Evolutionary conservation across 2,888 invertebrate genomes (phyloP), one percentile per base, ranked within the genome.

Genomic region (Drosophila helvetica): DNA sequence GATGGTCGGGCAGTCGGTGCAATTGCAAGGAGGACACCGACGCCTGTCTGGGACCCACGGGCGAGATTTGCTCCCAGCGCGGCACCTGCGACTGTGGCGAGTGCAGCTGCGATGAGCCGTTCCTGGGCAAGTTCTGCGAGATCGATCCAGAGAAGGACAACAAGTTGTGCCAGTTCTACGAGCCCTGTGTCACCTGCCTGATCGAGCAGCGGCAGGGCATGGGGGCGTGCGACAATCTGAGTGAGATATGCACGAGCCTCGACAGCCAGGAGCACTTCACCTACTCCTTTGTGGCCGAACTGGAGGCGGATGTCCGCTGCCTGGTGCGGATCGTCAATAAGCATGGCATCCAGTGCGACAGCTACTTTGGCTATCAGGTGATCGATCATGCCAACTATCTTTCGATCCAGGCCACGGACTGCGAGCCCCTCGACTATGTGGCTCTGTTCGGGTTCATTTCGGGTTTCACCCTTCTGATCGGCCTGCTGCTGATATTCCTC

Each of bases 81-180:
- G 98, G 98, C 1, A 92, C 93, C 3, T 98, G 98, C 89, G 93
- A 93, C 17, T 98, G 98, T 88, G 96, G 96, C 88, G 89, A 65
- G 6, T 92, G 92, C 57, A 18, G 57, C 3, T 92, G 92, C 60
- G 70, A 89, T 9, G 77, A 84, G 3, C 77, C 81, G 0, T 91
- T 84, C 67, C 33, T 80, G 74, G 92, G 92, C 0, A 82, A 63
- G 50, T 91, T 90, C 67, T 92, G 92, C 55, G 92, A 92, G 69
- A 90, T 89, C 45, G 89, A 85, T 52, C 70, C 82, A 7, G 79
- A 86, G 15, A 86, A 80, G 53, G 88, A 89, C n/a, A 92, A 91
- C 65, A 90, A 91, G 19, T 55, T 92, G 33, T 92, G 92, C 38
- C 73, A 77, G 10, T 92, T 89, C 74, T 92, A 91, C 62, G 91